These are phyloP conservation scores for Syngnathus floridae DNA, from an alignment of 2,113 vertebrate genomes.

Conservation along the genomic window DNA sequence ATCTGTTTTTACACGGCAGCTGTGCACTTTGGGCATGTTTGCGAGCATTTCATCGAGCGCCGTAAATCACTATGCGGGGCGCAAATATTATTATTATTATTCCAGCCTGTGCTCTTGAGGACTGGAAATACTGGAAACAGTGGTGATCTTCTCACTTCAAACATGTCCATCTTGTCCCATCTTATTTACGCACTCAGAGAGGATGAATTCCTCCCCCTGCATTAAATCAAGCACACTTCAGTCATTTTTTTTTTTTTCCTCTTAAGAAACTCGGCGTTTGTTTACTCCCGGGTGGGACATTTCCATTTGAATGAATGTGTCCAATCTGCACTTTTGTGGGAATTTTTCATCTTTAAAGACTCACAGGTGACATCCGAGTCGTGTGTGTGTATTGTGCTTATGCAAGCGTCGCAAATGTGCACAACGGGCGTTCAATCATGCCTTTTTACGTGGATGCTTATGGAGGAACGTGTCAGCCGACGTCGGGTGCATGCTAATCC, in stretches of 20 bases:
- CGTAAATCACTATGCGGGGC: not conserved
- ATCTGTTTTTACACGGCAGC: not conserved
- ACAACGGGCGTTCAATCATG: not conserved
- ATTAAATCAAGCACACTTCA: conserved; percentile 59
- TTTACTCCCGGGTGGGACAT: conserved; percentile 51
- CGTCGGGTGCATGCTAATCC: not conserved
- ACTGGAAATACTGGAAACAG: not conserved
- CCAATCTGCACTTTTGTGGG: conserved; percentile 13
- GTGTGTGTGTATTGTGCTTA: not conserved
- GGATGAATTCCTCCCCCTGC: conserved; percentile 20
- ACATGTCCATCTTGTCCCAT: not conserved
- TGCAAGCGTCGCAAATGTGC: not conserved
- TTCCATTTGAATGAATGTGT: conserved; percentile 51
- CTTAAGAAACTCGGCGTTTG: conserved; percentile 47
- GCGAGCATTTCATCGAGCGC: not conserved
- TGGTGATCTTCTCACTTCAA: not conserved
- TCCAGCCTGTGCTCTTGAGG: not conserved
- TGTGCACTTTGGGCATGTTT: not conserved
- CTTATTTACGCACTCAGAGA: not conserved
- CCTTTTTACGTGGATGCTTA: not conserved
- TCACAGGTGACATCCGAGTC: not conserved
- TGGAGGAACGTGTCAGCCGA: not conserved
- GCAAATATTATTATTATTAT: not conserved
- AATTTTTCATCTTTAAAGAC: conserved; percentile 29
- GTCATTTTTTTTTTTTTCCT: conserved; percentile 23